These are phyloP conservation scores for Sialis lutaria DNA, from an alignment of 2,888 invertebrate genomes.

Conservation along the genomic window DNA sequence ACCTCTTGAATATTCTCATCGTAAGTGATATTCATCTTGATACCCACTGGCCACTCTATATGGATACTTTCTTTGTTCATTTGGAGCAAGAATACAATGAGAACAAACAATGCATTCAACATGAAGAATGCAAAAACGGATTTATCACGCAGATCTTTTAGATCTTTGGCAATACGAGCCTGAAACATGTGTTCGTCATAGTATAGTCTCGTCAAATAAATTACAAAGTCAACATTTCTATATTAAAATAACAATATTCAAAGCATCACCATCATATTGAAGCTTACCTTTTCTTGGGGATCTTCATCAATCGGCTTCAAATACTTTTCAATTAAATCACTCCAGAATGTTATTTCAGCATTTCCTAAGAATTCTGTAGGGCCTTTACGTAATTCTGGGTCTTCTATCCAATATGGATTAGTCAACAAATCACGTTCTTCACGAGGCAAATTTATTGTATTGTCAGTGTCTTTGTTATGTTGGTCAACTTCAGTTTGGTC, in stretches of 20 bases:
- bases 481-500: constrained; percentile 45
- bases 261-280: too few relatives aligned
- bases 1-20: constrained; percentile 84
- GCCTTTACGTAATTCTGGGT: constrained; percentile 73
- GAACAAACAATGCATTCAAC: constrained; percentile 96
- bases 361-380: constrained; percentile 76
- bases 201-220: too few relatives aligned
- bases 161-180: constrained; percentile 77
- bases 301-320: constrained; percentile 86
- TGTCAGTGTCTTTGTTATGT: constrained; percentile 45
- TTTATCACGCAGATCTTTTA: constrained; percentile 88
- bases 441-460: constrained; percentile 42
- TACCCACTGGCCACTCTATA: constrained; percentile 91
- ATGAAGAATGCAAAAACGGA: constrained; percentile 96
- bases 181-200: constrained; percentile 37
- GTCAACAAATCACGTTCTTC: constrained; percentile 69
- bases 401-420: constrained; percentile 91
- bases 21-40: constrained; percentile 84
- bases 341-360: constrained; percentile 83
- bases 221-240: too few relatives aligned
- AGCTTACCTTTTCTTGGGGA: constrained; percentile 69
- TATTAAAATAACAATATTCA: too few relatives aligned
- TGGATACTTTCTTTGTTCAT: constrained; percentile 94
- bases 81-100: constrained; percentile 96
- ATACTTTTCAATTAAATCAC: constrained; percentile 85